Conservation (phyloP, 2,888 invertebrate genomes). For the Tetragonisca angustula region DNA sequence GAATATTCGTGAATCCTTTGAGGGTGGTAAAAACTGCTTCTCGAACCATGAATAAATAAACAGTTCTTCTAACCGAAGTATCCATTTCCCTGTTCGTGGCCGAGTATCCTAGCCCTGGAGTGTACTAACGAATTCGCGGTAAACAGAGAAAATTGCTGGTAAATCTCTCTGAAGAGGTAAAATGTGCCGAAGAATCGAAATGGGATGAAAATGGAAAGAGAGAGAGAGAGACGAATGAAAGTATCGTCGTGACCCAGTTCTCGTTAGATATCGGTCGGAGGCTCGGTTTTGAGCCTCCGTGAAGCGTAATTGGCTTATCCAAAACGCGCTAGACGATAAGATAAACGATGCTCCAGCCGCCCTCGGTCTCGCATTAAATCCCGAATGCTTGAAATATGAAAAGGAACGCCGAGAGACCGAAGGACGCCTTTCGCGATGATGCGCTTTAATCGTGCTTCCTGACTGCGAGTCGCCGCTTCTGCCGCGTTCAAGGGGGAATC, state of each 20-base stretch:
- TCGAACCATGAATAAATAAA: slow-evolving; percentile 72
- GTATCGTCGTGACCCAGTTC: slow-evolving; percentile 15
- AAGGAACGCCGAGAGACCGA: slow-evolving; percentile 20
- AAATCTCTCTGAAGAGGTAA: slow-evolving; percentile 53
- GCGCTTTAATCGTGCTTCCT: slow-evolving; percentile 20
- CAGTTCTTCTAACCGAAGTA: slow-evolving; percentile 69
- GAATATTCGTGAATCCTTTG: slow-evolving; percentile 67
- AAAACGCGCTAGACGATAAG: slow-evolving; percentile 25
- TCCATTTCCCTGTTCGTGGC: slow-evolving; percentile 54
- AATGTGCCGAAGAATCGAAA: slow-evolving; percentile 30
- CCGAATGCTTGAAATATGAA: slow-evolving; percentile 27
- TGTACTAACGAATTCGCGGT: slow-evolving; percentile 70
- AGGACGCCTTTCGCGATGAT: slow-evolving; percentile 9
- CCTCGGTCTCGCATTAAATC: slow-evolving; percentile 32
- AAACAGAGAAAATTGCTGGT: slow-evolving; percentile 67
- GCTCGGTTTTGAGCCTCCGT: background rate
- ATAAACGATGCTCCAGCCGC: slow-evolving; percentile 28
- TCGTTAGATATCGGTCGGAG: slow-evolving; percentile 17
- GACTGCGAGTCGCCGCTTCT: slow-evolving; percentile 3
- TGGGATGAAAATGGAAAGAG: background rate
- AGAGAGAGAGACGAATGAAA: background rate
- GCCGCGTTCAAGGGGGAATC: background rate
- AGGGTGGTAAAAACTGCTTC: slow-evolving; percentile 63
- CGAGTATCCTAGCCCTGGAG: slow-evolving; percentile 52
- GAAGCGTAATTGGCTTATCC: slow-evolving; percentile 25